phyloP scores from a whole-genome alignment of 2,888 invertebrate species.

The Netelia fuscicornis region DNA sequence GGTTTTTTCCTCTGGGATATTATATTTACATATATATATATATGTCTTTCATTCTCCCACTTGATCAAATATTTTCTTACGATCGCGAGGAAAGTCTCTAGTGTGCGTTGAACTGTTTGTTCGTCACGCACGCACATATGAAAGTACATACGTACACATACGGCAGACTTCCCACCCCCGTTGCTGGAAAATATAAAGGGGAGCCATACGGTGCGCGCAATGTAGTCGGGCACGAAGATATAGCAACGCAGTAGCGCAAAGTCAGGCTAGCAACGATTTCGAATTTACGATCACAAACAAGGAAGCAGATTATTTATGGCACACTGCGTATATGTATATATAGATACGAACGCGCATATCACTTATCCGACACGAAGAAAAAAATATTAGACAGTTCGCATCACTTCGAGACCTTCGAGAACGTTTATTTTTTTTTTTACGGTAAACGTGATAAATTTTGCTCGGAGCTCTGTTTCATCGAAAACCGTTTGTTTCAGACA shows the following conservation, averaged over 20 bases:
- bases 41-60: slow-evolving; percentile 66
- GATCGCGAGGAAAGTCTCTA: slow-evolving; percentile 28
- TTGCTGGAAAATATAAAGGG: slow-evolving; percentile 9
- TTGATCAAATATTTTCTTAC: slow-evolving; percentile 77
- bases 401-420: not conserved
- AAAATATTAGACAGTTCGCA: not conserved
- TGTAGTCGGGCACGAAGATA: not conserved
- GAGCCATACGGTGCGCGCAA: not conserved
- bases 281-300: slow-evolving; percentile 4
- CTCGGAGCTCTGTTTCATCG: not conserved
- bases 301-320: not conserved
- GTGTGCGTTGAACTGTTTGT: slow-evolving; percentile 2
- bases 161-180: not conserved
- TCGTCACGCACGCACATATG: not conserved
- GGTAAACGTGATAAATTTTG: not conserved
- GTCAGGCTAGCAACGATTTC: slow-evolving; percentile 11
- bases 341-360: not conserved
- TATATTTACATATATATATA: slow-evolving; percentile 16
- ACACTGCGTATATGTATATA: not conserved
- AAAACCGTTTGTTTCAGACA: not conserved
- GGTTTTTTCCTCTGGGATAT: not conserved
- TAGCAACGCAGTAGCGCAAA: not conserved
- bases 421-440: too few species aligned
- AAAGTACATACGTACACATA: not conserved
- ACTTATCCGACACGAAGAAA: not conserved